These are phyloP conservation scores for Mormoops blainvillei DNA, from an alignment of 2,113 vertebrate species.

Conservation along the genomic window DNA sequence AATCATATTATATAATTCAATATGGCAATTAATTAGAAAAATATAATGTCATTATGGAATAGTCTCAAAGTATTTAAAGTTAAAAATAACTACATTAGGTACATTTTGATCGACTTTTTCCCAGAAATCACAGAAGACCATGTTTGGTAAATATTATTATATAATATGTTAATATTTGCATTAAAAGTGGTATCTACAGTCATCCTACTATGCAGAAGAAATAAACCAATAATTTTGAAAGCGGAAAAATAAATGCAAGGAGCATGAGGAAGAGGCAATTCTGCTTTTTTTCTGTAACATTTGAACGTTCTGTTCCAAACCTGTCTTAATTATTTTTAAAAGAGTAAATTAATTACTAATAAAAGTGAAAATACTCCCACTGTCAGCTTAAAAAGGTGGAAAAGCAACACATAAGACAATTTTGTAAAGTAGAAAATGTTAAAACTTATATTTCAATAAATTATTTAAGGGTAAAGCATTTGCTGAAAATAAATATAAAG, in stretches of 20 bases:
- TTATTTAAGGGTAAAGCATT: neutral
- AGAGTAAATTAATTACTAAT: neutral
- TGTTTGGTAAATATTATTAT: neutral
- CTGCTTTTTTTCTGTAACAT: neutral
- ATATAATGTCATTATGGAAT: neutral
- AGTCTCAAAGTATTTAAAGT: neutral
- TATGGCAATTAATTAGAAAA: neutral
- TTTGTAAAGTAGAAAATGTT: neutral
- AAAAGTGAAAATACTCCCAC: neutral
- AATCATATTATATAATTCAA: neutral
- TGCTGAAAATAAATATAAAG: neutral
- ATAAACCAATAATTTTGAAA: neutral
- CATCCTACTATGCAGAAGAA: neutral
- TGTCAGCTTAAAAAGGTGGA: neutral
- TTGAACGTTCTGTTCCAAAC: neutral
- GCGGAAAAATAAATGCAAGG: neutral
- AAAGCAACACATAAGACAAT: neutral
- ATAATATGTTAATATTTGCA: neutral
- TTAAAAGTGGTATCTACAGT: neutral
- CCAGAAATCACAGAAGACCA: neutral
- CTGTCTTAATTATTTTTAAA: neutral
- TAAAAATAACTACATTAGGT: neutral
- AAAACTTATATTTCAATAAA: neutral
- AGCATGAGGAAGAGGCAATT: neutral
- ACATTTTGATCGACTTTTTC: neutral